Percentiles rank a stretch among this genome's conserved stretches.
These are phyloP conservation scores for Tinea trinotella DNA, from an alignment of 2,888 invertebrate genomes.

Conservation along the genomic window DNA sequence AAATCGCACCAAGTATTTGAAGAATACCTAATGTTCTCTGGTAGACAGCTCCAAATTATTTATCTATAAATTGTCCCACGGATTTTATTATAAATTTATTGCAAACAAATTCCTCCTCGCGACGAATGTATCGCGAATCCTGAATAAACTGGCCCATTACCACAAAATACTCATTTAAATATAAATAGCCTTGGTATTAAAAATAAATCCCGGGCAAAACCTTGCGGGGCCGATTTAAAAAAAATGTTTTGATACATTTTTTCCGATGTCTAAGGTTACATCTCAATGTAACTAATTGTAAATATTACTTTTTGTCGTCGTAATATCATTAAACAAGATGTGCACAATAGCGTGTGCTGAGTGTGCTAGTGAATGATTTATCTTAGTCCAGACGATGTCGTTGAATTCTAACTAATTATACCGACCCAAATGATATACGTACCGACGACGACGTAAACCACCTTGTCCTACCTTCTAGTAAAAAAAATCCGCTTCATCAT, in stretches of 20 bases:
- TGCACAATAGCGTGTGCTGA: slow-evolving; percentile 10
- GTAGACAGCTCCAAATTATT: slow-evolving; percentile 6
- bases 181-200: slow-evolving; percentile 36
- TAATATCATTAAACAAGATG: slow-evolving; percentile 11
- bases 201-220: slow-evolving; percentile 33
- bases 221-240: slow-evolving; percentile 31
- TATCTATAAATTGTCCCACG: neutral
- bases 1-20: no score
- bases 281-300: neutral
- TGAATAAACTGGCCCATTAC: neutral
- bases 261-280: slow-evolving; percentile 11
- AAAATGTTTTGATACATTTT: slow-evolving; percentile 27
- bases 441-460: neutral
- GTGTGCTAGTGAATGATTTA: neutral
- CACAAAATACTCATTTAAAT: slow-evolving; percentile 21
- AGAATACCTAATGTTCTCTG: no score
- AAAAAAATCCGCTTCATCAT: no score
- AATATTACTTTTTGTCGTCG: slow-evolving; percentile 19
- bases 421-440: slow-evolving; percentile 7
- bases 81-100: neutral
- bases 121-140: neutral
- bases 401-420: slow-evolving; percentile 5
- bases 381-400: slow-evolving; percentile 15
- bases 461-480: no score
- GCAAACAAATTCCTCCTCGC: neutral